phyloP scores from a whole-genome alignment of 2,113 vertebrate genomes.

The Trogon surrucura region DNA sequence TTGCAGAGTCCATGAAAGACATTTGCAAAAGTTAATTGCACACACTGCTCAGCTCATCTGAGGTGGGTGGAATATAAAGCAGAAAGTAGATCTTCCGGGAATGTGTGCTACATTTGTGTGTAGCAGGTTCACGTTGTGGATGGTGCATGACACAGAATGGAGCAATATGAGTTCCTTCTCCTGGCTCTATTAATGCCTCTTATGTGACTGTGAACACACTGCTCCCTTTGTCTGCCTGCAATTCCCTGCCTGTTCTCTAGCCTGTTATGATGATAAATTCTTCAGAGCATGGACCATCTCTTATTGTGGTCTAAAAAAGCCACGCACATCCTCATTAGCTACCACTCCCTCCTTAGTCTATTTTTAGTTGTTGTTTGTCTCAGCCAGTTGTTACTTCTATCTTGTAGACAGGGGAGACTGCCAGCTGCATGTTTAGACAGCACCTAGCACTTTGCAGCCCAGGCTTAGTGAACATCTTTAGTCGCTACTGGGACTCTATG shows the following conservation, averaged over 20 bases:
- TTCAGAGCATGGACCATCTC: background rate
- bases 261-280: background rate
- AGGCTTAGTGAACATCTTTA: background rate
- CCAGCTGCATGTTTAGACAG: constrained; percentile 25
- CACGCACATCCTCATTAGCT: background rate
- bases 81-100: background rate
- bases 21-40: background rate
- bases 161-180: background rate
- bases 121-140: background rate
- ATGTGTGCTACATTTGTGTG: background rate
- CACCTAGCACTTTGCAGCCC: background rate
- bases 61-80: background rate
- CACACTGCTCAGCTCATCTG: background rate
- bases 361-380: constrained; percentile 38
- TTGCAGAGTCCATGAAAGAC: background rate
- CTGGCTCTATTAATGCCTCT: background rate
- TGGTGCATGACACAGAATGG: fast-evolving
- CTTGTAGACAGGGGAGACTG: background rate
- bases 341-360: background rate
- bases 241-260: background rate
- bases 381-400: background rate
- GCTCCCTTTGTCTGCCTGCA: background rate
- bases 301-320: background rate
- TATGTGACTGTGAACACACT: background rate
- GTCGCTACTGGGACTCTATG: background rate